Conservation (phyloP, 2,797 vertebrate genomes). For the Onychomys torridus region DNA sequence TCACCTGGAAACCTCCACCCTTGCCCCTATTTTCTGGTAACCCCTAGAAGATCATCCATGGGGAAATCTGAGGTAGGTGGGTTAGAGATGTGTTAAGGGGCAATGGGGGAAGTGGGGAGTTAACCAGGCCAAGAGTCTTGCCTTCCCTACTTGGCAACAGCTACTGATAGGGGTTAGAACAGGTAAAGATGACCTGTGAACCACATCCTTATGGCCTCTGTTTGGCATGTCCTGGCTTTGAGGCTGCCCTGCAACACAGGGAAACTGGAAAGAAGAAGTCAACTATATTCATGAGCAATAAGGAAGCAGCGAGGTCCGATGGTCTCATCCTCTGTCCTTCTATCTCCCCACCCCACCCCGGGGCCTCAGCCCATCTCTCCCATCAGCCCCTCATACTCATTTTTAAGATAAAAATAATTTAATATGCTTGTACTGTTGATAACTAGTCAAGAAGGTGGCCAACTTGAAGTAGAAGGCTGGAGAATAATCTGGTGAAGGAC, state of each 20-base stretch:
- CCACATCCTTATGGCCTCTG: neutral
- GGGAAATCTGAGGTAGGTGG: neutral
- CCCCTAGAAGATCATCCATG: neutral
- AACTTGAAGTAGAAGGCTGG: neutral
- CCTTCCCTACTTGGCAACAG: neutral
- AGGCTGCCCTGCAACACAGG: neutral
- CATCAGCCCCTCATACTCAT: neutral
- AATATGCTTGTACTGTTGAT: neutral
- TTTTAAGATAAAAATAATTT: conserved; percentile 38
- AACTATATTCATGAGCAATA: conserved; percentile 7
- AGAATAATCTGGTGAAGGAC: neutral
- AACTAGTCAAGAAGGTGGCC: neutral
- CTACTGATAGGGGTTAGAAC: neutral
- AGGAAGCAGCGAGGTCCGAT: neutral
- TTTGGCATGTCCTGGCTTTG: neutral
- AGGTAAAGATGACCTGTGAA: neutral
- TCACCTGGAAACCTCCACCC: neutral
- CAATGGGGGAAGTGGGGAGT: neutral
- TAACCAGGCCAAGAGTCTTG: neutral
- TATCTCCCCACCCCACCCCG: neutral
- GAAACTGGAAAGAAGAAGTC: conserved; percentile 72
- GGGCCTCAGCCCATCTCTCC: neutral
- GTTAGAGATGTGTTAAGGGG: neutral
- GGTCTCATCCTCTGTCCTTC: neutral
- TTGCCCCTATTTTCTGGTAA: neutral